Evolutionary conservation across 2,797 vertebrate genomes (phyloP).

Genomic region (Meriones psammophilus): DNA sequence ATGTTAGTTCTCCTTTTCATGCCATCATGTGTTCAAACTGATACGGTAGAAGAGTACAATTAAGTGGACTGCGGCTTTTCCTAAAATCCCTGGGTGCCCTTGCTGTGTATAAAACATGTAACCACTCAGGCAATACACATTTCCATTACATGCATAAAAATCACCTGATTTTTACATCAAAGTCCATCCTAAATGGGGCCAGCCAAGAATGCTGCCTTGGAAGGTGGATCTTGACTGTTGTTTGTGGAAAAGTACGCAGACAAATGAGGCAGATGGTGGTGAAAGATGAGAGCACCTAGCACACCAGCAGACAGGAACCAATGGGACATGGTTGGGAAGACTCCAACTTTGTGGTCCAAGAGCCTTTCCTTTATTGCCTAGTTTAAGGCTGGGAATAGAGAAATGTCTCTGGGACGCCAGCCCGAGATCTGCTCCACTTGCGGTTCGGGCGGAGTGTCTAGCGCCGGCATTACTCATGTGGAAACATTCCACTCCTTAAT

Average conservation of each 20-base stretch:
- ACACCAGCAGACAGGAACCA: slow-evolving; percentile 19
- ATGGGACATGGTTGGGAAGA: neutral
- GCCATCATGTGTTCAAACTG: neutral
- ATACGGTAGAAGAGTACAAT: neutral
- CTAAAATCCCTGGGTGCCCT: neutral
- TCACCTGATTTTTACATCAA: neutral
- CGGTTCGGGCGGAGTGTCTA: slow-evolving; percentile 84
- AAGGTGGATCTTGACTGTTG: neutral
- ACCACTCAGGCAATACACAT: neutral
- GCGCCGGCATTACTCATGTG: slow-evolving; percentile 87
- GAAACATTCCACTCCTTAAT: slow-evolving; percentile 85
- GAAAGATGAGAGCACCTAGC: slow-evolving; percentile 32
- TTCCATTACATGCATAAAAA: neutral
- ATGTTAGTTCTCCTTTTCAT: neutral
- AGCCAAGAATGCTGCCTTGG: neutral
- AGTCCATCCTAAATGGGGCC: neutral
- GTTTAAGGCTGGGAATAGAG: slow-evolving; percentile 63
- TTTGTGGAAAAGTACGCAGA: slow-evolving; percentile 4
- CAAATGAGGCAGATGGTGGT: neutral
- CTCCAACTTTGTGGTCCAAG: slow-evolving; percentile 43
- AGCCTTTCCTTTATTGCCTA: slow-evolving; percentile 53
- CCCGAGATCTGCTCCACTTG: slow-evolving; percentile 63
- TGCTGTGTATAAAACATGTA: slow-evolving; percentile 19
- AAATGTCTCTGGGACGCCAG: slow-evolving; percentile 55
- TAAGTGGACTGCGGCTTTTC: neutral